Evolutionary conservation across 2,888 invertebrate species (phyloP), one percentile per base, ranked within the genome.

Genomic region (Acanthosoma haemorrhoidale): DNA sequence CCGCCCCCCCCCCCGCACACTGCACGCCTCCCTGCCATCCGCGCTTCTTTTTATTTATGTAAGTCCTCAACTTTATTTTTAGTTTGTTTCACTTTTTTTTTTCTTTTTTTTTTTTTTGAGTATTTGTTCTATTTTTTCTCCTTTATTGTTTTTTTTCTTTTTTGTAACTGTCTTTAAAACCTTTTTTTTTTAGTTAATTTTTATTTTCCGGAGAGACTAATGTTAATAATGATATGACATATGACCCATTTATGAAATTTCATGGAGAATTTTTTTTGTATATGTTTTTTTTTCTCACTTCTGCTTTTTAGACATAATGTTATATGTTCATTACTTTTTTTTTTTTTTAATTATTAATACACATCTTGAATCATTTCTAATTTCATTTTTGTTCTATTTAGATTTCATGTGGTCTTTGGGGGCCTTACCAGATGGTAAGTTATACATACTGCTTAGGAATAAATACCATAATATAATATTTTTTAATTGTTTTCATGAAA

Each of bases 361-460:
- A 25, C 25, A 51, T 16, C 51, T 25, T 51, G n/a, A 25, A 51
- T 2, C 25, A 25, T 25, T 61, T 60, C 69, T 60, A 69, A 69
- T 60, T 63, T 25, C 16, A 34, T 70, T 70, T 70, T 69, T 68
- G 69, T 71, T 31, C 71, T 86, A 86, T 91, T 85, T 91, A 94
- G 94, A 94, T 92, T 94, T 94, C 89, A 94, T 94, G 93, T 94
- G 94, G 94, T 94, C 94, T 85, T 89, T 94, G 89, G 94, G 94
- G 88, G 92, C 93, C 86, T 90, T 94, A 87, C 94, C 94, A 85
- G 94, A 94, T 87, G 94, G 94, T 94, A 87, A 92, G 92, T 90
- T 76, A 32, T n/a, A 41, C 8, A 39, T 64, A 16, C 39, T 39
- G 3, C 4, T 38, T 64, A 18, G 4, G n/a, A n/a, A n/a, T n/a